These are phyloP conservation scores for Yponomeuta malinellus DNA, from an alignment of 2,888 invertebrate genomes.

Conservation along the genomic window DNA sequence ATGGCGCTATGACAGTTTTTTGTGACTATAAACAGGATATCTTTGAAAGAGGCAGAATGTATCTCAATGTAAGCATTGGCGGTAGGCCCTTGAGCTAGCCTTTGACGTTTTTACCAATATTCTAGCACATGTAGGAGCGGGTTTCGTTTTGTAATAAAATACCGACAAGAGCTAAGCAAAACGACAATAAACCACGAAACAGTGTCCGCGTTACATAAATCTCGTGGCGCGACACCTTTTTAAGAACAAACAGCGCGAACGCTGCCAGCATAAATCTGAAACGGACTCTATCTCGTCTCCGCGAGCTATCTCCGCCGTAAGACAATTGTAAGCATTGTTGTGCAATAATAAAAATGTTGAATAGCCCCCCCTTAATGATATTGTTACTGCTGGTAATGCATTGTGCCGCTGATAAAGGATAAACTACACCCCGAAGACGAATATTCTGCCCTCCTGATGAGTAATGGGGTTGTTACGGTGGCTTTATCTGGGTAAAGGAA, in stretches of 20 bases:
- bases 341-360: slow-evolving; percentile 77
- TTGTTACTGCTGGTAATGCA: slow-evolving; percentile 67
- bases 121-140: too few relatives aligned
- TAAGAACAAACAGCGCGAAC: slow-evolving; percentile 49
- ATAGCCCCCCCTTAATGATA: slow-evolving; percentile 71
- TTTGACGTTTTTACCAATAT: too few relatives aligned
- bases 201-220: slow-evolving; percentile 6
- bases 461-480: slow-evolving; percentile 26
- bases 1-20: too few relatives aligned
- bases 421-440: slow-evolving; percentile 73
- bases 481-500: slow-evolving; percentile 23
- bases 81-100: too few relatives aligned
- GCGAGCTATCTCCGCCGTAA: slow-evolving; percentile 69
- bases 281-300: slow-evolving; percentile 52
- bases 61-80: too few relatives aligned
- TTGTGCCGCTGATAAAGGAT: slow-evolving; percentile 71
- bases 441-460: slow-evolving; percentile 33
- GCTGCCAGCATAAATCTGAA: slow-evolving; percentile 73
- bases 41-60: too few relatives aligned
- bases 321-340: slow-evolving; percentile 60
- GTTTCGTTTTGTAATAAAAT: background rate
- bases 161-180: background rate
- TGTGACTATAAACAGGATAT: too few relatives aligned
- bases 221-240: background rate
- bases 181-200: background rate